Base-by-base conservation (phyloP, 2,113 vertebrate species). In the Phalacrocorax pelagicus region DNA sequence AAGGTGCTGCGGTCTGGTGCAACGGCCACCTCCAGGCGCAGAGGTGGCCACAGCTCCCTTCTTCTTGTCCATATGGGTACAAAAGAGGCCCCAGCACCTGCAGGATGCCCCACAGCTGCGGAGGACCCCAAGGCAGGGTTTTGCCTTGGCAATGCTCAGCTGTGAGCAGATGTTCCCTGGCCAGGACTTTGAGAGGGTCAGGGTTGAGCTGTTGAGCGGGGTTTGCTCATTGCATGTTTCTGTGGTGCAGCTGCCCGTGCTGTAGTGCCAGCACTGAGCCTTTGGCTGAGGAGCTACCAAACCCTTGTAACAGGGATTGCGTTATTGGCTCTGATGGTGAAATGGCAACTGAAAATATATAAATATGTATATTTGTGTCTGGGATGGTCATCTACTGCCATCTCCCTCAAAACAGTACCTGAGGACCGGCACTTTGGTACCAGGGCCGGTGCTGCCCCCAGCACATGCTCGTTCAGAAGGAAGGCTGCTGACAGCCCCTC, bases 231-330 rank as follows among this genome's bases (percentile, higher is more conserved):
- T 17, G 22, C 49, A 38, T 13, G 2, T 49, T 30, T 38, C 70
- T 73, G 69, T 0, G 3, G 49, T 47, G 49, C 2, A 0, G 13
- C 47, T 34, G 59, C 34, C 26, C 32, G 49, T 26, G 59, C 82
- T 4, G 5, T 1, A 1, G 34, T 27, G 59, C 49, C 58, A 32
- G 47, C 20, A 8, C 24, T 5, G 2, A 38, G 58, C 34, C 27
- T 22, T 27, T 2, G 9, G 21, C 17, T 57, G 26, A 65, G 71
- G 18, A 75, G 59, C 29, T 57, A 47, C 42, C 3, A 4, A 34
- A 57, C 22, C 11, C 51, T 12, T 6, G 34, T 46, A 17, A 32
- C 0, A 0, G 40, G 15, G 22, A 26, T 34, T 40, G 69, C 14
- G 2, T 36, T 46, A 36, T 21, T 32, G 26, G 40, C 40, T 74